Conservation (phyloP, 2,888 invertebrate genomes). For the Vannuccia rotundouncinata region DNA sequence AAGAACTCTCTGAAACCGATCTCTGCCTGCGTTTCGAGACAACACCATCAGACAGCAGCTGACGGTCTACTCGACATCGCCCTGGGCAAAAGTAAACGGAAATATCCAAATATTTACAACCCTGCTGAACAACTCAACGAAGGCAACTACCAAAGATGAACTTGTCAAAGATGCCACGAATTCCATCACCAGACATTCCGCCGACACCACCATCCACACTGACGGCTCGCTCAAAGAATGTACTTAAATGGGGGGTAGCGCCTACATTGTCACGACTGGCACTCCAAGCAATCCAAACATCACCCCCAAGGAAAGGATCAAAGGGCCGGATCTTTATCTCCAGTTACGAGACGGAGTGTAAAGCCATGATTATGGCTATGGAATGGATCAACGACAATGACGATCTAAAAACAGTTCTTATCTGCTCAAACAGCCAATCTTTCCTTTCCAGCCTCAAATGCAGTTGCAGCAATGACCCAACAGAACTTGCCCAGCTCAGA, state of each 20-base stretch:
- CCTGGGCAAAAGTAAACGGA: not conserved
- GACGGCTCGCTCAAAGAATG: not conserved
- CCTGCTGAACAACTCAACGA: not conserved
- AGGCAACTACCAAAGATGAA: not conserved
- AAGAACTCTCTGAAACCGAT: not conserved
- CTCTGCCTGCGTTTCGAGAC: not conserved
- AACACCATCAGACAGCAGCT: not conserved
- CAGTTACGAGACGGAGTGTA: not conserved
- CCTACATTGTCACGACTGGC: not conserved
- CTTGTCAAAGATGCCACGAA: not conserved
- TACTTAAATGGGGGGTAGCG: not conserved
- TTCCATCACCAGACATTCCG: not conserved
- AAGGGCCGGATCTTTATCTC: not conserved
- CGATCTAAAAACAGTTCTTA: not conserved
- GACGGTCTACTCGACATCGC: not conserved
- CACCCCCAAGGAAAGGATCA: not conserved
- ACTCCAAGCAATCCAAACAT: not conserved
- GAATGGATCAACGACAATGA: not conserved
- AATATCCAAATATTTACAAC: not conserved
- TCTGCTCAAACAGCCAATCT: not conserved
- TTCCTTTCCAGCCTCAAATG: not conserved
- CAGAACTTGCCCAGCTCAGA: not conserved
- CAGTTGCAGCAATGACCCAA: not conserved
- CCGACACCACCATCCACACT: not conserved
- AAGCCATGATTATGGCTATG: not conserved